Evolutionary conservation across 1,140 invertebrate species (phyloP), one percentile per base, ranked within the genome.

Genomic region (Atta texana): DNA sequence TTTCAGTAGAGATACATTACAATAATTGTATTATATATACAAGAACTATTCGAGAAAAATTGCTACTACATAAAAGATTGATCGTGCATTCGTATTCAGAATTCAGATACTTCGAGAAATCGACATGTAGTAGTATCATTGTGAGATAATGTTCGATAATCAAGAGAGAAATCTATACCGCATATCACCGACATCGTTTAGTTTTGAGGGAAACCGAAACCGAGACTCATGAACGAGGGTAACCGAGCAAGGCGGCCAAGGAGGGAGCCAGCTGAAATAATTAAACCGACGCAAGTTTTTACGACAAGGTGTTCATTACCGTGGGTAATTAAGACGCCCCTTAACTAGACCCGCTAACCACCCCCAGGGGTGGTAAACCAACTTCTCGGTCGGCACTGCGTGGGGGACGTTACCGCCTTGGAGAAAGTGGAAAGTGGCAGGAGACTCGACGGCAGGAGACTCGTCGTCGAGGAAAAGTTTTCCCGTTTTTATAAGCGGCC

Each of bases 231-330:
- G 68, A 85, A 90, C 87, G 89, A 91, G 90, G 90, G 90, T 91
- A 85, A 88, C 68, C 77, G 84, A 87, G 87, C 81, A 82, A 90
- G 74, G 81, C 89, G 87, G 64, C 63, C 72, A 14, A 55, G 31
- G 24, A 61, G 82, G 87, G 82, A 76, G 84, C 66, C 72, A 86
- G 85, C 90, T 87, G 92, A 94, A 95, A 95, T 95, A 95, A 95
- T 95, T 95, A 95, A 95, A 95, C 93, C 90, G 92, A 93, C 92
- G 92, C 94, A 94, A 95, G 93, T 95, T 95, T 95, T 95, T 95
- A 95, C 94, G 95, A 95, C 95, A 95, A 95, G 94, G 94, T 95
- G 94, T 95, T 95, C 94, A 95, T 95, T 95, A 95, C 94, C 93
- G 92, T 94, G 95, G 94, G 94, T 95, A 95, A 95, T 95, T 95